phyloP scores from a whole-genome alignment of 2,797 vertebrate species.

The Psittacula derbiana region DNA sequence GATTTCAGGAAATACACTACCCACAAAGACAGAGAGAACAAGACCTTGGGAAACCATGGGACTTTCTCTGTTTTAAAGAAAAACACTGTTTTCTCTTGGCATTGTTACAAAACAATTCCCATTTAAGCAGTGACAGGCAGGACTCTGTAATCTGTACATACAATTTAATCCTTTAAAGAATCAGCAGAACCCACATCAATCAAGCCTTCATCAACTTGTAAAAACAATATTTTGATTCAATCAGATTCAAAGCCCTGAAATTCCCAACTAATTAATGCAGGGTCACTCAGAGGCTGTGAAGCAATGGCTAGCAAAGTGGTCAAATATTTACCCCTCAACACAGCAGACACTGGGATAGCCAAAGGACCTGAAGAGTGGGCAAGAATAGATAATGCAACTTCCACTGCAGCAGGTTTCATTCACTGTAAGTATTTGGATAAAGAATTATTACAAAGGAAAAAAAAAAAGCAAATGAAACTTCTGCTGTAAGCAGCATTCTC shows the following conservation, averaged over 20 bases:
- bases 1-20: constrained; percentile 11
- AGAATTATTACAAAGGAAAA: constrained; percentile 61
- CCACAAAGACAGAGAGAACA: neutral
- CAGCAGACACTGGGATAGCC: constrained; percentile 54
- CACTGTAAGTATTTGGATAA: constrained; percentile 58
- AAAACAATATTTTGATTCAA: constrained; percentile 98
- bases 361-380: constrained; percentile 56
- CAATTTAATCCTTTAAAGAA: constrained; percentile 99
- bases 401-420: constrained; percentile 53
- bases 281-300: constrained; percentile 76
- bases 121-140: constrained; percentile 72
- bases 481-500: constrained; percentile 1
- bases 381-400: constrained; percentile 69
- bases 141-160: constrained; percentile 93
- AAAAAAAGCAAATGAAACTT: constrained; percentile 16
- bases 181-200: constrained; percentile 93
- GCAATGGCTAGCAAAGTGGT: constrained; percentile 68
- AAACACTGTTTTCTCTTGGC: constrained; percentile 38
- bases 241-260: constrained; percentile 86
- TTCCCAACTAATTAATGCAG: constrained; percentile 80
- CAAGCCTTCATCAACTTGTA: constrained; percentile 98
- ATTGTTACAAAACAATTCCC: constrained; percentile 72
- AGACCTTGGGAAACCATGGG: constrained; percentile 27
- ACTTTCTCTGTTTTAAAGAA: constrained; percentile 35
- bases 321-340: constrained; percentile 82